Evolutionary conservation across 2,888 invertebrate genomes (phyloP).

Genomic region (Synanthedon myopaeformis): DNA sequence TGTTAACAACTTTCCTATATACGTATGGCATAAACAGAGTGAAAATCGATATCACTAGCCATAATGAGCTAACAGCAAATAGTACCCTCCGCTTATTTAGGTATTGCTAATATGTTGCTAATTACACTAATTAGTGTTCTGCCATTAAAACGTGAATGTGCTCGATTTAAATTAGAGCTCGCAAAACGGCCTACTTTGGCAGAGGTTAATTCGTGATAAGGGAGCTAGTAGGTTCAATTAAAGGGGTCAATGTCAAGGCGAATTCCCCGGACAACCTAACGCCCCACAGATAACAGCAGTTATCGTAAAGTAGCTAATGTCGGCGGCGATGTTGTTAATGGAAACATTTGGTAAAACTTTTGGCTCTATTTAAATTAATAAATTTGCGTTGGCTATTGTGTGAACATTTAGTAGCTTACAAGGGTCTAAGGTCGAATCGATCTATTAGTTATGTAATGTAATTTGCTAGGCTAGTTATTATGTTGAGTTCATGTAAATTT

Average conservation of each 20-base stretch:
- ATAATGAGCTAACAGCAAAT: neutral
- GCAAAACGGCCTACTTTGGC: constrained; percentile 51
- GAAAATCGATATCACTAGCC: neutral
- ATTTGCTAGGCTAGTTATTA: neutral
- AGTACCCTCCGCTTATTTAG: constrained; percentile 21
- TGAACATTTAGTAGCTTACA: neutral
- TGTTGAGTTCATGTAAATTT: neutral
- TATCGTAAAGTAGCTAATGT: constrained; percentile 26
- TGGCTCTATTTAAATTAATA: constrained; percentile 10
- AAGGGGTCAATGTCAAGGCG: constrained; percentile 47
- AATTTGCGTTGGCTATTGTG: neutral
- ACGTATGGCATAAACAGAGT: constrained; percentile 4
- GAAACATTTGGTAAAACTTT: constrained; percentile 9
- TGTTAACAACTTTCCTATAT: constrained; percentile 29
- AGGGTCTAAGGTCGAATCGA: neutral
- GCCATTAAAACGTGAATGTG: constrained; percentile 44
- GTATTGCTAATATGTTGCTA: constrained; percentile 46
- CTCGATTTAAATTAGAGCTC: constrained; percentile 55
- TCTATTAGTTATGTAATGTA: neutral
- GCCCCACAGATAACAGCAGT: constrained; percentile 37
- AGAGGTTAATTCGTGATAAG: constrained; percentile 61
- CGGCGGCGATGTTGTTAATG: constrained; percentile 7
- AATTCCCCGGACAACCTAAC: constrained; percentile 26
- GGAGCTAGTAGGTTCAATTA: constrained; percentile 49
- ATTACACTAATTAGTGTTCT: constrained; percentile 60